Conservation (phyloP, 2,113 vertebrate species). For the Pachyramphus minor region DNA sequence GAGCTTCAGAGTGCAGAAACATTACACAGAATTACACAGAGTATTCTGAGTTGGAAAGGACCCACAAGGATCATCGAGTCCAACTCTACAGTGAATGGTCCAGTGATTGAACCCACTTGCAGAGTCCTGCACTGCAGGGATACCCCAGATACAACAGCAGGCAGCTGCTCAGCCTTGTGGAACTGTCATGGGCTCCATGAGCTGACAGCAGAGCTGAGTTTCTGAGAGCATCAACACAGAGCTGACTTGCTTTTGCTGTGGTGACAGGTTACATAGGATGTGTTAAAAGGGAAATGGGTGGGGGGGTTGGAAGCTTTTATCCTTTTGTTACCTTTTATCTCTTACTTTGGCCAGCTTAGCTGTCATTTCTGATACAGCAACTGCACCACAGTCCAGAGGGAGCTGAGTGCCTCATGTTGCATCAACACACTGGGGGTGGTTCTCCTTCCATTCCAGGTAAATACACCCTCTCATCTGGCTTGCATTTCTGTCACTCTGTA, state of each 20-base stretch:
- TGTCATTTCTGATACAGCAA: background rate
- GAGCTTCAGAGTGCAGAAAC: background rate
- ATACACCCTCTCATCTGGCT: background rate
- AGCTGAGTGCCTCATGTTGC: rapidly evolving
- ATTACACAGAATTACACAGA: background rate
- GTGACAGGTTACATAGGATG: rapidly evolving
- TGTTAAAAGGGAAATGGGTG: too few relatives aligned
- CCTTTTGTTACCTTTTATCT: background rate
- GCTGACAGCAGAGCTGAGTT: background rate
- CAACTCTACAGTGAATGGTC: background rate
- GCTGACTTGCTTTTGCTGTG: background rate
- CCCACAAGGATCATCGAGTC: background rate
- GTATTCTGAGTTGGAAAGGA: background rate
- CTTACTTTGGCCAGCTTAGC: background rate
- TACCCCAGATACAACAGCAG: background rate
- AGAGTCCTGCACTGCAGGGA: background rate
- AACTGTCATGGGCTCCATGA: background rate
- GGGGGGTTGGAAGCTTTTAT: too few relatives aligned
- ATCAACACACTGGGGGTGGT: background rate
- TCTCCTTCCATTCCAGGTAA: background rate
- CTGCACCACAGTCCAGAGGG: background rate
- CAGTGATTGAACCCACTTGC: background rate
- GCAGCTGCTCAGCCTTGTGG: background rate
- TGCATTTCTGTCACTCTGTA: background rate
- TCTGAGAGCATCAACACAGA: background rate